phyloP scores from a whole-genome alignment of 2,888 invertebrate genomes.

The Drosophila borealis region DNA sequence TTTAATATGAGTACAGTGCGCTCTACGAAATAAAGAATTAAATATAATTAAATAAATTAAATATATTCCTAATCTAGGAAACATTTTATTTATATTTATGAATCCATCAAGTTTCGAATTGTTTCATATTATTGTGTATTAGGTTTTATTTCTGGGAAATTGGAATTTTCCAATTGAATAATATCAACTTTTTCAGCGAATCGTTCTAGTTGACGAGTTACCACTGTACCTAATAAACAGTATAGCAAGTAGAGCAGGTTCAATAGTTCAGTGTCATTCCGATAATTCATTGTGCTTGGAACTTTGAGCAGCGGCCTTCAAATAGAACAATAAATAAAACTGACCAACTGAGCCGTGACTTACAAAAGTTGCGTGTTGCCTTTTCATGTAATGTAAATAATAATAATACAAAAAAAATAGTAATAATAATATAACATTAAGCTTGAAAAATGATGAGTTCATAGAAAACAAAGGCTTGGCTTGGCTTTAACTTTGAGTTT shows the following conservation, averaged over 20 bases:
- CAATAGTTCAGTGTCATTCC: constrained; percentile 61
- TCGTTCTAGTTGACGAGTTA: constrained; percentile 1
- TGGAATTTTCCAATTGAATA: background rate
- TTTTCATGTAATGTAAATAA: constrained; percentile 43
- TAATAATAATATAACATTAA: constrained; percentile 53
- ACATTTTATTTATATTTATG: too few relatives aligned
- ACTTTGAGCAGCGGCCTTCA: constrained; percentile 42
- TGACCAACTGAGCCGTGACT: constrained; percentile 45
- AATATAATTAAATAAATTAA: too few relatives aligned
- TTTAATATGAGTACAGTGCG: background rate
- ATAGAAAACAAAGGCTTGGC: constrained; percentile 20
- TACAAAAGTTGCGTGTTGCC: constrained; percentile 31
- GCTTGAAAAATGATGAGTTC: constrained; percentile 56
- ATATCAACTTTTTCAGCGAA: background rate
- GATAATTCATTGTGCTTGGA: constrained; percentile 31
- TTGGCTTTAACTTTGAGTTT: constrained; percentile 5
- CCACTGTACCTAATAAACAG: constrained; percentile 8
- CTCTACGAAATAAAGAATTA: background rate
- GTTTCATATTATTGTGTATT: too few relatives aligned
- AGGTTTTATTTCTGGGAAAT: too few relatives aligned
- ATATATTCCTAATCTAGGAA: too few relatives aligned
- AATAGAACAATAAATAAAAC: constrained; percentile 45
- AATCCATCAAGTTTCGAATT: too few relatives aligned
- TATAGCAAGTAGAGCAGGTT: constrained; percentile 31
- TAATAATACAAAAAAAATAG: constrained; percentile 30